Evolutionary conservation across 2,888 invertebrate genomes (phyloP), one percentile per base, ranked within the genome.

Genomic region (Cyclophora albipunctata): DNA sequence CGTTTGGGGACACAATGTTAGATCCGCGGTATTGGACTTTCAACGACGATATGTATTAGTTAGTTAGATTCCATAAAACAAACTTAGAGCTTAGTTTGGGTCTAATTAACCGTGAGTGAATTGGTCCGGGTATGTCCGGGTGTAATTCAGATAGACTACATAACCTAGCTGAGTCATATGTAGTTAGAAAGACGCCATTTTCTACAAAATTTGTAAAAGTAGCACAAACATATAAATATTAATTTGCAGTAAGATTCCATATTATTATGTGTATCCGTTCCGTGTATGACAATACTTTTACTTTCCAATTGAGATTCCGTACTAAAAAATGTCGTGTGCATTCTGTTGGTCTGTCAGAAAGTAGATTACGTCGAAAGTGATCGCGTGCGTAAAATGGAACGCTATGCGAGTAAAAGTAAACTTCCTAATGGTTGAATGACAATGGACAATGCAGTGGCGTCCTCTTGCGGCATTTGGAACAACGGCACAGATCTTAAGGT

Each of bases 361-460:
- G 84, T 84, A 64, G 51, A 37, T 37, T 5, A 49, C 43, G 54
- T 61, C 54, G 83, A 85, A 86, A 84, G 86, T 84, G 79, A 73
- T 85, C 72, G 84, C 85, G 83, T 85, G 85, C 64, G 62, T 45
- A 58, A 54, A 20, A 52, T 64, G 66, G 73, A 78, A 81, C 81
- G 78, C 76, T 71, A 67, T 61, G 59, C 5, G 64, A 80, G 84
- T 81, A 84, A 83, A 84, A 85, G 84, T 84, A 79, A 80, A 83
- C 82, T 84, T 85, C 85, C 85, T 84, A 82, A 80, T 78, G 68
- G 73, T 65, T 67, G 62, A 62, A 59, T 60, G 55, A 72, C 73
- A 73, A 68, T 72, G 59, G 63, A 62, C 66, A 63, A 72, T 74
- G 54, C 55, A 60, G 59, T 60, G 58, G 73, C 69, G 70, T 70